Evolutionary conservation across 2,797 vertebrate species (phyloP).

Genomic region (Poeciliopsis turneri): DNA sequence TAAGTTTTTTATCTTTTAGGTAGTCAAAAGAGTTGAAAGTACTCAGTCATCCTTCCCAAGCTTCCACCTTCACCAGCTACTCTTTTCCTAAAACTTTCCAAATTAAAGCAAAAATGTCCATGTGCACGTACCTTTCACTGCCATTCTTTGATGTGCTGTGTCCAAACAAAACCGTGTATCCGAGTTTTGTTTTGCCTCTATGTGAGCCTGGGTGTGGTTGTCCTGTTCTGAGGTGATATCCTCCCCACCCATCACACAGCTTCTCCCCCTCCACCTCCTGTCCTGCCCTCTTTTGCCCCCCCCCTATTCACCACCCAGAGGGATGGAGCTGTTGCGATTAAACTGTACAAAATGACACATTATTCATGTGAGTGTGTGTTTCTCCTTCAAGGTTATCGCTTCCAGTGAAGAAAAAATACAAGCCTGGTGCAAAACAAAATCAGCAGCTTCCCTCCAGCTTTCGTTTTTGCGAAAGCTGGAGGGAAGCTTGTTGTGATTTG

Average conservation of each 20-base stretch:
- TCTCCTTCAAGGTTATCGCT: constrained; percentile 61
- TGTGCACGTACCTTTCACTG: constrained; percentile 31
- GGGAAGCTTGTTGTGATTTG: constrained; percentile 21
- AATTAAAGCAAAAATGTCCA: constrained; percentile 8
- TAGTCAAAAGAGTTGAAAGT: background rate
- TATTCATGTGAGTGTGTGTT: constrained; percentile 35
- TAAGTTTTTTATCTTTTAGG: background rate
- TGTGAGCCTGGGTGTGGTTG: constrained; percentile 60
- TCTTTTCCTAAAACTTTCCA: constrained; percentile 14
- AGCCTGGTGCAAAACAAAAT: constrained; percentile 20
- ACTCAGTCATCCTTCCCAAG: background rate
- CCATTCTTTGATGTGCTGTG: constrained; percentile 47
- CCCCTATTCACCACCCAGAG: background rate
- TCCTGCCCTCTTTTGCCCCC: constrained; percentile 8
- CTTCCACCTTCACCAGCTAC: background rate
- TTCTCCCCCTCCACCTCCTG: constrained; percentile 5
- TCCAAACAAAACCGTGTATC: constrained; percentile 47
- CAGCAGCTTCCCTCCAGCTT: background rate
- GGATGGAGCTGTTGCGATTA: constrained; percentile 26
- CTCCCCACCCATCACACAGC: constrained; percentile 23
- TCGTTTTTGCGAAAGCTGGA: too few relatives aligned
- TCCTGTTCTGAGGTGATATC: constrained; percentile 62
- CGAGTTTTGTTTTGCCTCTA: constrained; percentile 61
- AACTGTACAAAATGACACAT: constrained; percentile 21
- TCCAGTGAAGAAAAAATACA: constrained; percentile 29